Evolutionary conservation across 2,888 invertebrate genomes (phyloP).

Genomic region (Drosophila pseudotalamancana): DNA sequence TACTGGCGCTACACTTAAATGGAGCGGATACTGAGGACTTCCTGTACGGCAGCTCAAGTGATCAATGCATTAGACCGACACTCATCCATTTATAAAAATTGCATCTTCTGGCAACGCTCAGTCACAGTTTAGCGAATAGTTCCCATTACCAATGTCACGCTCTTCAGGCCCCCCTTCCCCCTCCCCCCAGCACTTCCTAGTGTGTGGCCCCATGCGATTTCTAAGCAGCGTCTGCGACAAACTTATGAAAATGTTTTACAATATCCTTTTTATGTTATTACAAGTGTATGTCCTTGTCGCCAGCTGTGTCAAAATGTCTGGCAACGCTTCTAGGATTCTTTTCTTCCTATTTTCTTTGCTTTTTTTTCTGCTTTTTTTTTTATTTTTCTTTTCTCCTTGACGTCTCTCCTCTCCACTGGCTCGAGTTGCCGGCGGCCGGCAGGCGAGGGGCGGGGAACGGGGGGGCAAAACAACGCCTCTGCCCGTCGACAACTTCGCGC

Average conservation of each 20-base stretch:
- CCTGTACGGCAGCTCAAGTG: slow-evolving; percentile 31
- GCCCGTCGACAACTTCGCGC: slow-evolving; percentile 74
- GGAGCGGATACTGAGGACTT: slow-evolving; percentile 30
- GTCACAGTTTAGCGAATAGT: slow-evolving; percentile 28
- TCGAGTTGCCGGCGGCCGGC: slow-evolving; percentile 14
- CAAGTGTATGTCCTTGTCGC: slow-evolving; percentile 82
- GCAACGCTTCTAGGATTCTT: slow-evolving; percentile 52
- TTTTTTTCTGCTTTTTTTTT: slow-evolving; percentile 1
- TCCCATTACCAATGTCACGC: slow-evolving; percentile 1
- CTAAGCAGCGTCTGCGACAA: slow-evolving; percentile 54
- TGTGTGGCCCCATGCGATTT: slow-evolving; percentile 15
- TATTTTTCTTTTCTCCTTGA: slow-evolving; percentile 12
- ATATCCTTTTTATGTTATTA: slow-evolving; percentile 83
- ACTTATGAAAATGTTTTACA: slow-evolving; percentile 83
- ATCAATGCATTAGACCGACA: slow-evolving; percentile 31
- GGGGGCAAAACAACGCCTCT: slow-evolving; percentile 63
- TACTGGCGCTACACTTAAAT: no score
- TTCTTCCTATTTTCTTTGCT: neutral
- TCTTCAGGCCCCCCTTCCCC: neutral
- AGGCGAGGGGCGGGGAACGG: no score
- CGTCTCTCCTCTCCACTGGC: slow-evolving; percentile 14
- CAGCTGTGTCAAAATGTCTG: slow-evolving; percentile 83
- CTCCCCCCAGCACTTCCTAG: neutral
- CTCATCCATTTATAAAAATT: slow-evolving; percentile 14
- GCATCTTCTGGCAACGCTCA: slow-evolving; percentile 17